Percentiles rank a stretch among this genome's conserved stretches.
Conservation (phyloP, 2,888 invertebrate genomes). For the Masnerella sp. region DNA sequence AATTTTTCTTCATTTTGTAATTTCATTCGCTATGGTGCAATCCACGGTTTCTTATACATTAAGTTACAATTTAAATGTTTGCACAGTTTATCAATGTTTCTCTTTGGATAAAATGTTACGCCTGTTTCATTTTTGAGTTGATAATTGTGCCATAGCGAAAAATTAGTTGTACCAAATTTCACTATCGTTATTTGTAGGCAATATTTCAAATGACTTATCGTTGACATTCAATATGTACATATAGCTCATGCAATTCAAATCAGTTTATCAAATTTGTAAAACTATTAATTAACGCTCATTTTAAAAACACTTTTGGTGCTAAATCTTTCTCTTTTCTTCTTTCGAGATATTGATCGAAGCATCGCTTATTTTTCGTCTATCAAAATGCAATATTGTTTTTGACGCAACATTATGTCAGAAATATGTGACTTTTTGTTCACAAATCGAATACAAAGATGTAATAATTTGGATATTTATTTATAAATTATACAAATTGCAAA, state of each 20-base stretch:
- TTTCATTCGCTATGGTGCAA: constrained; percentile 12
- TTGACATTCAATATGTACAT: constrained; percentile 38
- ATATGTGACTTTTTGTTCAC: constrained; percentile 5
- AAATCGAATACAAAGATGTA: constrained; percentile 15
- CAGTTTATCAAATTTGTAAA: constrained; percentile 6
- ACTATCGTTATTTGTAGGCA: constrained; percentile 29
- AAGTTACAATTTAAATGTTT: too few relatives aligned
- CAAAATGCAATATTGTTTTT: constrained; percentile 10
- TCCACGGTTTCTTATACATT: not conserved
- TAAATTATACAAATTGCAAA: constrained; percentile 32
- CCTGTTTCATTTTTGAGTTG: not conserved
- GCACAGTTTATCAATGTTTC: too few relatives aligned
- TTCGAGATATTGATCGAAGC: not conserved
- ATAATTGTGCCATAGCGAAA: constrained; percentile 8
- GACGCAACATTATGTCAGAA: constrained; percentile 8
- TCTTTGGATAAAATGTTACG: too few relatives aligned
- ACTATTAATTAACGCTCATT: constrained; percentile 27
- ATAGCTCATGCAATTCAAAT: constrained; percentile 20
- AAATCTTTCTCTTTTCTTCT: constrained; percentile 4
- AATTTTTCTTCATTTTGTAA: constrained; percentile 21
- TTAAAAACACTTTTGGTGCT: constrained; percentile 15
- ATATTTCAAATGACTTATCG: constrained; percentile 23
- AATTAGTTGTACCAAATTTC: constrained; percentile 34
- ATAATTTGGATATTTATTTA: constrained; percentile 37
- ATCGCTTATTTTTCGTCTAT: not conserved